phyloP scores from a whole-genome alignment of 2,113 vertebrate species.

The Phaethornis superciliosus region DNA sequence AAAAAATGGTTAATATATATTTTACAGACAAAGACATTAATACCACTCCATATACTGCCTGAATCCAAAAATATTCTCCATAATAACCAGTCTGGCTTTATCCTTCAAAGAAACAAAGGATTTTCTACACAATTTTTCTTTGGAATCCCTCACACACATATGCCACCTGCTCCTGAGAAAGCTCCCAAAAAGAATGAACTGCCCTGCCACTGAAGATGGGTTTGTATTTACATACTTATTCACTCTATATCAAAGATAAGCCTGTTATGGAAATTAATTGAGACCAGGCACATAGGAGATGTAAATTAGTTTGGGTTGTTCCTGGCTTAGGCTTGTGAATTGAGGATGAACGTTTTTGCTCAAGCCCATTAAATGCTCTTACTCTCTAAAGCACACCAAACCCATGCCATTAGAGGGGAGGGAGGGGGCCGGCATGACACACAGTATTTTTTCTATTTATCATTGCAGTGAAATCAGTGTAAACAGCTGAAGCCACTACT shows the following conservation, averaged over 20 bases:
- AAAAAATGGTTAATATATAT: rapidly evolving
- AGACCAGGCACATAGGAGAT: background rate
- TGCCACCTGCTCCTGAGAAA: background rate
- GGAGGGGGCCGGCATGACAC: background rate
- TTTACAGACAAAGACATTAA: background rate
- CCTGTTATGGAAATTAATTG: background rate
- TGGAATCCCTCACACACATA: background rate
- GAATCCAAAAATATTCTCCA: background rate
- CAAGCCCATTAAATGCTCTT: background rate
- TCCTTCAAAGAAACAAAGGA: background rate
- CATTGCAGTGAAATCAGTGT: background rate
- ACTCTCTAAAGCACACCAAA: background rate
- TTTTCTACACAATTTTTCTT: background rate
- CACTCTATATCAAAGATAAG: background rate
- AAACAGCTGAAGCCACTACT: rapidly evolving
- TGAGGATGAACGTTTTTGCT: background rate
- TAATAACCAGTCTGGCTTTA: background rate
- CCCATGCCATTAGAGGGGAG: background rate
- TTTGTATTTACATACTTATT: background rate
- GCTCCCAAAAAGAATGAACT: background rate
- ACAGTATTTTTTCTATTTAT: background rate
- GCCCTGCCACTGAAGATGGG: background rate
- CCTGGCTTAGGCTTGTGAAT: background rate
- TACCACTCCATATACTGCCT: background rate
- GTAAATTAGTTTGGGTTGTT: background rate